phyloP scores from a whole-genome alignment of 2,797 vertebrate species.

The Poecilia velifera region DNA sequence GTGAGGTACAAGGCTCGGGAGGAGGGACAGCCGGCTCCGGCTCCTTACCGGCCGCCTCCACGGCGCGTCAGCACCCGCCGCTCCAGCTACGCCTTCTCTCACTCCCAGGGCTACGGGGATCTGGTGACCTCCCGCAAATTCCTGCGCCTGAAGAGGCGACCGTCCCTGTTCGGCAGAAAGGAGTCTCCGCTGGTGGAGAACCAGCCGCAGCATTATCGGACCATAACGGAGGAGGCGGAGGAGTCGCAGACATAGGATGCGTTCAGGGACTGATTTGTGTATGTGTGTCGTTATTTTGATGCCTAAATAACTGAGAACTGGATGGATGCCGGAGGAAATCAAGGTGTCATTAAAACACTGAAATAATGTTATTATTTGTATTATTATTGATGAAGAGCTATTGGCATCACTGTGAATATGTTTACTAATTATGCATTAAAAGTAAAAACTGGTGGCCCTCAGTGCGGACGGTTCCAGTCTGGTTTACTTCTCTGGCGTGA shows the following conservation, averaged over 20 bases:
- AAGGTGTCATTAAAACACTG: not conserved
- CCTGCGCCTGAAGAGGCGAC: slow-evolving; percentile 67
- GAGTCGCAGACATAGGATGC: not conserved
- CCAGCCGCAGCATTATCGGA: slow-evolving; percentile 74
- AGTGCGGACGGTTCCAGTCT: not conserved
- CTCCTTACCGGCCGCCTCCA: slow-evolving; percentile 46
- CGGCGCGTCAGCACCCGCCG: slow-evolving; percentile 81
- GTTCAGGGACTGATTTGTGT: not conserved
- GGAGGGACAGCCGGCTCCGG: slow-evolving; percentile 71
- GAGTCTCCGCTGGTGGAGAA: slow-evolving; percentile 67
- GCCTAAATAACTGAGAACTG: not conserved
- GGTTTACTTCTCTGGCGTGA: not conserved
- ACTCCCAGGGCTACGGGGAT: slow-evolving; percentile 89
- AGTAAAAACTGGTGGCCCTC: not conserved
- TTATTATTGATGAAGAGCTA: not conserved
- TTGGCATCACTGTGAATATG: slow-evolving; percentile 5
- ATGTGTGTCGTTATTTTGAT: not conserved
- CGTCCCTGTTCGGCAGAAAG: slow-evolving; percentile 34
- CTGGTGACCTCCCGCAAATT: slow-evolving; percentile 90
- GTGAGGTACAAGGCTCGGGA: slow-evolving; percentile 83
- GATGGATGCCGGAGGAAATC: not conserved
- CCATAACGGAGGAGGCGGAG: slow-evolving; percentile 58
- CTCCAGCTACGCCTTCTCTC: slow-evolving; percentile 96
- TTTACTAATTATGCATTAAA: not conserved
- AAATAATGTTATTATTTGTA: not conserved